Percentiles rank a stretch among this genome's conserved stretches.
phyloP scores from a whole-genome alignment of 2,797 vertebrate species.

The Odontamblyopus lacepedii region DNA sequence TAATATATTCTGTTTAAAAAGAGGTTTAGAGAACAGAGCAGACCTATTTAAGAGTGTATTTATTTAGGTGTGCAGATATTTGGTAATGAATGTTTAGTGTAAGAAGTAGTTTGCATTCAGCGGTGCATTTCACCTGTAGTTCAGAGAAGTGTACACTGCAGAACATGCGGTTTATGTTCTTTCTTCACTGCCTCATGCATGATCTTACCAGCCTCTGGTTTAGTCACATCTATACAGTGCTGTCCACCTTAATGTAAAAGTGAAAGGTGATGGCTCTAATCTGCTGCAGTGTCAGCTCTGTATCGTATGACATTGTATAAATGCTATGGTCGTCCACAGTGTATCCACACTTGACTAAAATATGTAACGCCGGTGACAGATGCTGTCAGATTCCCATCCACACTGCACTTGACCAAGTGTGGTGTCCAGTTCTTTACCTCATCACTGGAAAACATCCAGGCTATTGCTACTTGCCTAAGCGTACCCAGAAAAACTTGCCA shows the following conservation, averaged over 20 bases:
- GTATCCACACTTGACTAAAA: conserved; percentile 44
- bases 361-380: conserved; percentile 42
- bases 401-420: conserved; percentile 33
- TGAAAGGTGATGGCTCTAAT: conserved; percentile 7
- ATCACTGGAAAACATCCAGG: conserved; percentile 40
- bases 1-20: conserved; percentile 69
- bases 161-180: conserved; percentile 44
- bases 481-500: conserved; percentile 17
- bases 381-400: conserved; percentile 45
- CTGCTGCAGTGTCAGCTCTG: conserved; percentile 9
- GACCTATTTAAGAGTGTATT: conserved; percentile 65
- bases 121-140: conserved; percentile 24
- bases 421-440: conserved; percentile 49
- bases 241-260: conserved; percentile 9
- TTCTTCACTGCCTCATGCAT: conserved; percentile 66
- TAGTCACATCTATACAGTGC: conserved; percentile 18
- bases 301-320: conserved; percentile 17
- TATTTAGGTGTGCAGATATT: conserved; percentile 59
- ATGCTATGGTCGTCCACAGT: conserved; percentile 28
- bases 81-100: conserved; percentile 49
- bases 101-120: conserved; percentile 28
- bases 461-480: conserved; percentile 7
- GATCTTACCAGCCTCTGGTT: conserved; percentile 32
- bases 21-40: conserved; percentile 54
- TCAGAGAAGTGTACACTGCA: conserved; percentile 35